phyloP scores from a whole-genome alignment of 2,113 vertebrate species.

The Gasterosteus aculeatus region DNA sequence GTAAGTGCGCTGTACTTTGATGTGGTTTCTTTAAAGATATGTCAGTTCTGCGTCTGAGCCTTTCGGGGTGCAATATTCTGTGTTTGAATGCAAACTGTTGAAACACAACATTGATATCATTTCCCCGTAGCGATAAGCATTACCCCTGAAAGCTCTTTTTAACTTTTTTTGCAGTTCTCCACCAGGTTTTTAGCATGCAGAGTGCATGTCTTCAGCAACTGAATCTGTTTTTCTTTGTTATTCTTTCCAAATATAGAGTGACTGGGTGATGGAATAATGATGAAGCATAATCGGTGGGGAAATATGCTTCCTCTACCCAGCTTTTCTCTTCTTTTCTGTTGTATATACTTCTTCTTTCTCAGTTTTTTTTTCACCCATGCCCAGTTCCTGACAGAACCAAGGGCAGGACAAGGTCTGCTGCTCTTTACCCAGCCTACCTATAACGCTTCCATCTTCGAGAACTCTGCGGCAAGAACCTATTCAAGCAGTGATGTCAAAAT shows the following conservation, averaged over 20 bases:
- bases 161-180: constrained; percentile 36
- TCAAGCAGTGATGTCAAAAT: constrained; percentile 89
- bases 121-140: constrained; percentile 32
- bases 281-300: constrained; percentile 85
- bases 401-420: constrained; percentile 80
- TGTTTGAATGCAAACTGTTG: constrained; percentile 45
- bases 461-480: constrained; percentile 92
- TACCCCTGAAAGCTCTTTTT: constrained; percentile 41
- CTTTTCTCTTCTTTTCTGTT: constrained; percentile 58
- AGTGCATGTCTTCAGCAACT: constrained; percentile 26
- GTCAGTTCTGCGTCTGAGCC: constrained; percentile 19
- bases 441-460: constrained; percentile 92
- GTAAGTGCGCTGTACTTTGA: constrained; percentile 24
- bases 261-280: constrained; percentile 88
- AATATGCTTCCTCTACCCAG: constrained; percentile 75
- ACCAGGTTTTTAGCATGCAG: constrained; percentile 34
- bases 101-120: constrained; percentile 29
- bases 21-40: constrained; percentile 37
- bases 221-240: constrained; percentile 54
- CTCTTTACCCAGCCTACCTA: constrained; percentile 92
- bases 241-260: constrained; percentile 80
- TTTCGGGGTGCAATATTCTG: constrained; percentile 19
- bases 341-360: constrained; percentile 75
- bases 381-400: constrained; percentile 79
- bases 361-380: constrained; percentile 75